Evolutionary conservation across 2,797 vertebrate genomes (phyloP).

Genomic region (Amblyopsis hoosieri): DNA sequence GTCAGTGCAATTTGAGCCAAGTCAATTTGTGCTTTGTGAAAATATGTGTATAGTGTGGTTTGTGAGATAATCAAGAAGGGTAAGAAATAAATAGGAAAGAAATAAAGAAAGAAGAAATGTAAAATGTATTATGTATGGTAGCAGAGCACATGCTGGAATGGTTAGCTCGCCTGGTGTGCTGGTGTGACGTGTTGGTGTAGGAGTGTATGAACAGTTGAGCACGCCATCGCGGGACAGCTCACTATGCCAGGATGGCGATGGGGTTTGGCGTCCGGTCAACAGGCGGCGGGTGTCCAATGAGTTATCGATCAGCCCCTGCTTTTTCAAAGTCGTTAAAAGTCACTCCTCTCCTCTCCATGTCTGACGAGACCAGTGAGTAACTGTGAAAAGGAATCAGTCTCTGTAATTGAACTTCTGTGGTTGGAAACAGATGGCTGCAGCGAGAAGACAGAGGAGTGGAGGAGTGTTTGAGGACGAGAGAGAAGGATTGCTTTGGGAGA

Average conservation of each 20-base stretch:
- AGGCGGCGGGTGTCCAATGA: constrained; percentile 49
- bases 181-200: not conserved
- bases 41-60: no score
- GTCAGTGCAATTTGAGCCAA: no score
- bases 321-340: constrained; percentile 60
- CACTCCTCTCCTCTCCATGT: constrained; percentile 45
- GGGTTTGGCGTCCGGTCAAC: not conserved
- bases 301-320: constrained; percentile 54
- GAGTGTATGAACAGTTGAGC: not conserved
- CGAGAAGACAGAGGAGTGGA: constrained; percentile 15
- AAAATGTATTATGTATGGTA: no score
- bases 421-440: constrained; percentile 42
- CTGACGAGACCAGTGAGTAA: constrained; percentile 52
- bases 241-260: not conserved
- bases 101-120: no score
- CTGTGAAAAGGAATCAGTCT: constrained; percentile 50
- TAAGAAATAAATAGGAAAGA: no score
- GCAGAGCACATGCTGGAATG: no score
- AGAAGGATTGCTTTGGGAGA: constrained; percentile 16
- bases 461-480: constrained; percentile 7
- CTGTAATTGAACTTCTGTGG: constrained; percentile 64
- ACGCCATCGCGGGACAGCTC: not conserved
- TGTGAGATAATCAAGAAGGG: no score
- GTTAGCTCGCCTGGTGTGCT: not conserved
- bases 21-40: no score